These are phyloP conservation scores for Aratinga solstitialis DNA, from an alignment of 2,797 vertebrate genomes.

Conservation along the genomic window DNA sequence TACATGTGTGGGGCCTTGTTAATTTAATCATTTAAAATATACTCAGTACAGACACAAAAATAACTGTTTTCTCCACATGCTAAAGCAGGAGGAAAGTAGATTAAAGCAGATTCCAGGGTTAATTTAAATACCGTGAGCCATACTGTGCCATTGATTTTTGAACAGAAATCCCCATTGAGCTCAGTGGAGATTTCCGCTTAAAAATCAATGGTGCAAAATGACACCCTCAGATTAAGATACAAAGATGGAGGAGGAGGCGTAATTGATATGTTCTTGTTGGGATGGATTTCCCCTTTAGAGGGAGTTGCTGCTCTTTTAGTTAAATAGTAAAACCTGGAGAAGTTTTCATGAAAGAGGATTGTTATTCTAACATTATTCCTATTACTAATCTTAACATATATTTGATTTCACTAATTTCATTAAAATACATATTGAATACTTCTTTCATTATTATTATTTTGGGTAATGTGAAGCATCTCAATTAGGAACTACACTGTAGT, in stretches of 20 bases:
- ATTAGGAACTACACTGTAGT: neutral
- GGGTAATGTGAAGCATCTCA: neutral
- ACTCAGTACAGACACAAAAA: neutral
- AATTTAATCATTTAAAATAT: slow-evolving; percentile 10
- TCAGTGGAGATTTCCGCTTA: slow-evolving; percentile 14
- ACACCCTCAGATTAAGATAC: neutral
- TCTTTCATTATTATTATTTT: neutral
- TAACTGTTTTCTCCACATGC: neutral
- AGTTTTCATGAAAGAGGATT: neutral
- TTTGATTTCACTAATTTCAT: neutral
- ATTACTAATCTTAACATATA: neutral
- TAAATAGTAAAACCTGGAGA: neutral
- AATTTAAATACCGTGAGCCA: neutral
- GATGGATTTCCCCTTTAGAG: slow-evolving; percentile 29
- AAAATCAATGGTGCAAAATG: slow-evolving; percentile 40
- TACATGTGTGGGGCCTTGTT: neutral
- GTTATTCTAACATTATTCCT: neutral
- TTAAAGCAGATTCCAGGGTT: neutral
- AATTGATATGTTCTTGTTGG: neutral
- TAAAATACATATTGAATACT: neutral
- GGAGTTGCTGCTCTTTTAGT: slow-evolving; percentile 32
- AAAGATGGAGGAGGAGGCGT: slow-evolving; percentile 16
- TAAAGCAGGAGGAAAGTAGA: neutral
- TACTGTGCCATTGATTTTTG: slow-evolving; percentile 32
- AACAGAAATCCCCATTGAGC: slow-evolving; percentile 18